Evolutionary conservation across 2,888 invertebrate species (phyloP), one percentile per base, ranked within the genome.

Genomic region (Microplitis manilae): DNA sequence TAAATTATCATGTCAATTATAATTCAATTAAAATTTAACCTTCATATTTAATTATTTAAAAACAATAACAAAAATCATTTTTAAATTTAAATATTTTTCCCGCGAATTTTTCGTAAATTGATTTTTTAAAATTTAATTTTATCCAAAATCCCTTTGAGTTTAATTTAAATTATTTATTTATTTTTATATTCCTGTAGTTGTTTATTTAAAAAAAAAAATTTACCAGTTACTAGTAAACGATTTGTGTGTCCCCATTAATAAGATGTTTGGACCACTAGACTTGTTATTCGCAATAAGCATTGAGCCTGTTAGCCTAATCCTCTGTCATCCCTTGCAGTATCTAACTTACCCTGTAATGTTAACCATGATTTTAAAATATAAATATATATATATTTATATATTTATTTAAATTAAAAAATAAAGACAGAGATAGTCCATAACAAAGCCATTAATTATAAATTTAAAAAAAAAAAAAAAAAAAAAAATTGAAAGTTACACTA

Each of bases 251-350:
- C 41, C 64, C n/a, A 68, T 68, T 72, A 73, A 67, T 72, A 61
- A 65, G 59, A 59, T 71, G 65, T 72, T 76, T 73, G 69, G 68
- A 76, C 73, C 73, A 68, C 72, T 76, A 61, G 72, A 77, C 67
- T 68, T 61, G 41, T 65, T 15, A 39, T 62, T 64, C 69, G 64
- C 68, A 30, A 17, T 62, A 20, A 62, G 20, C 62, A 62, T 62
- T 62, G 62, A 62, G 17, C 17, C 69, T 77, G 77, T 59, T 77
- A 69, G 68, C 68, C 77, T 40, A 67, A 61, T 72, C 76, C 76
- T 76, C 65, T 71, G 60, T 71, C 50, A 65, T 15, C 40, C 68
- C 72, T 41, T 13, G 39, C 2, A 73, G 17, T 41, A 64, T n/a
- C 6, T 17, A 64, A 41, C 41, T 20, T 17, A 50, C 70, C 70